phyloP scores from a whole-genome alignment of 1,140 invertebrate species.

The Holcopasites calliopsidis region DNA sequence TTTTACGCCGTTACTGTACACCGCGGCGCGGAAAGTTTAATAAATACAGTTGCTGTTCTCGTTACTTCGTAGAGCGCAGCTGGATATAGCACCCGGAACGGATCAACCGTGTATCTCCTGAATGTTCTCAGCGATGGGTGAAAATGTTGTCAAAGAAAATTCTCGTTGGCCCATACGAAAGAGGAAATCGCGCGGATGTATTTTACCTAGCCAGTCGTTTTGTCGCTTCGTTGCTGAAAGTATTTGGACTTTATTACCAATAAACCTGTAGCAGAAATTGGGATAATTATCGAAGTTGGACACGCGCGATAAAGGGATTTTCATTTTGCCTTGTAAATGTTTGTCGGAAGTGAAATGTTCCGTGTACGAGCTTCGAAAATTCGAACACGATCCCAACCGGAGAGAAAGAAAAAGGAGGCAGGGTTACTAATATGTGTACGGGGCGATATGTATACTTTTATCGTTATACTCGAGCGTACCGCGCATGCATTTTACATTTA shows the following conservation, averaged over 20 bases:
- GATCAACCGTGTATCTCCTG: neutral
- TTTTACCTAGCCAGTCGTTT: too few species aligned
- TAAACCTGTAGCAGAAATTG: too few species aligned
- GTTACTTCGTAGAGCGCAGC: neutral
- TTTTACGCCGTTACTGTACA: constrained; percentile 4
- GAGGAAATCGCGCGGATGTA: too few species aligned
- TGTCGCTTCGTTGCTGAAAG: too few species aligned
- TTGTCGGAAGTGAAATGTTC: neutral
- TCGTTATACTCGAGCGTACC: neutral
- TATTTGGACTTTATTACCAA: too few species aligned
- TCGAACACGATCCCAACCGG: too few species aligned
- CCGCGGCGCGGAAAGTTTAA: neutral
- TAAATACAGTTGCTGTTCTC: neutral
- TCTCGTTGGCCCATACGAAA: too few species aligned
- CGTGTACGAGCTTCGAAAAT: too few species aligned
- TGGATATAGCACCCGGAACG: neutral
- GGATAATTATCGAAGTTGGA: too few species aligned
- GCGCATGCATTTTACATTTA: constrained; percentile 11
- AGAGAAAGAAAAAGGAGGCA: neutral
- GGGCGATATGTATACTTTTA: neutral
- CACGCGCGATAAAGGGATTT: too few species aligned
- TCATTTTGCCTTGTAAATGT: neutral
- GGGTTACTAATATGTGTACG: neutral
- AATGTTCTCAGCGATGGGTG: neutral
- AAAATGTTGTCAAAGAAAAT: neutral